Evolutionary conservation across 1,140 invertebrate species (phyloP).

Genomic region (Araneus ventricosus): DNA sequence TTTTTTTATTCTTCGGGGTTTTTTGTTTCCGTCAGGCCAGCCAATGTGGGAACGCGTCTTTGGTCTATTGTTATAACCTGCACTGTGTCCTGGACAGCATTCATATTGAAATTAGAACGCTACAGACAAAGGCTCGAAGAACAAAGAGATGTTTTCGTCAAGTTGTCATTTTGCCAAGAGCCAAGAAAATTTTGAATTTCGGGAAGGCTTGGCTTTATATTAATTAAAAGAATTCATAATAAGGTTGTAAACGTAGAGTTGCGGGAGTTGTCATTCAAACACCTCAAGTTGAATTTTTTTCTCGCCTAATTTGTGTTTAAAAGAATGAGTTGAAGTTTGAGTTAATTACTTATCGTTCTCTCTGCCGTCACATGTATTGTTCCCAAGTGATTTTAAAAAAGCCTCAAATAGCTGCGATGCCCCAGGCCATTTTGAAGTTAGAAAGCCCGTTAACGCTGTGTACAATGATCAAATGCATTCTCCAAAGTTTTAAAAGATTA

Average conservation of each 20-base stretch:
- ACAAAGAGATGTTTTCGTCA: constrained; percentile 57
- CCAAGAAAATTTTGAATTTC: constrained; percentile 63
- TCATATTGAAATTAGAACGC: constrained; percentile 71
- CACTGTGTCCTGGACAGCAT: constrained; percentile 5
- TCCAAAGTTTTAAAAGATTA: not conserved
- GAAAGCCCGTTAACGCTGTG: not conserved
- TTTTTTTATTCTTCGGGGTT: not conserved
- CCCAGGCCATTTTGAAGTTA: not conserved
- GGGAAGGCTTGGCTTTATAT: constrained; percentile 55
- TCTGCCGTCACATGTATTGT: constrained; percentile 40
- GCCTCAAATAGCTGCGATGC: not conserved
- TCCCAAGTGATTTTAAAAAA: constrained; percentile 45
- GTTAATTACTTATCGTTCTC: constrained; percentile 55
- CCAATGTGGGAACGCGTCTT: not conserved
- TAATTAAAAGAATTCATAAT: constrained; percentile 72
- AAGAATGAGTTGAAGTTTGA: constrained; percentile 50
- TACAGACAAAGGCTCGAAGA: constrained; percentile 21
- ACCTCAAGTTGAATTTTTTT: not conserved
- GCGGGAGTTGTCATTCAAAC: constrained; percentile 47
- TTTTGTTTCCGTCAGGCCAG: not conserved
- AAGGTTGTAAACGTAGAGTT: constrained; percentile 1
- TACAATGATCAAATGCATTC: not conserved
- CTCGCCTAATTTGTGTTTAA: constrained; percentile 50
- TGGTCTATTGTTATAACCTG: constrained; percentile 65
- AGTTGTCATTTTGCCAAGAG: constrained; percentile 73